Base-by-base conservation (phyloP, 1,140 invertebrate genomes). In the Prorops nasuta region DNA sequence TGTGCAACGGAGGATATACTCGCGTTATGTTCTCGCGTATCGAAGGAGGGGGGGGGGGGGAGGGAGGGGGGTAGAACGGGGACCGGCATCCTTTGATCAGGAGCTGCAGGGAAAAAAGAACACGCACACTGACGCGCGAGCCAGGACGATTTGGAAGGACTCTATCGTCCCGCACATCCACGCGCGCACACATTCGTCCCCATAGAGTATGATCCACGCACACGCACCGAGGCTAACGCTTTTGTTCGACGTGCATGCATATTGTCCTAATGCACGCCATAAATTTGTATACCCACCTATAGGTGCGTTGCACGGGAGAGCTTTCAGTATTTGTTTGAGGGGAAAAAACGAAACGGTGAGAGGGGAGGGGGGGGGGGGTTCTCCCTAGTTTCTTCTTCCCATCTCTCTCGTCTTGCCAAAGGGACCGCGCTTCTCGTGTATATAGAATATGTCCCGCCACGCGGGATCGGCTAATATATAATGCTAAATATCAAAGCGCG, bases 201-300 rank as follows among this genome's bases (percentile, higher is more conserved):
- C n/a, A n/a, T n/a, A n/a, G n/a, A n/a, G n/a, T n/a, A n/a, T n/a
- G n/a, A n/a, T n/a, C n/a, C 17, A 18, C 34, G 17, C 46, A 24
- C 19, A 15, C 46, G 3, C 40, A 47, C 20, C 17, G 39, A 44
- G 24, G 44, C 15, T 35, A 28, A 28, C 21, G 56, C 53, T 60
- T 62, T 62, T 62, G 58, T 62, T 52, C 54, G 47, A n/a, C 54
- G 49, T 47, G 59, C 54, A 44, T 49, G 55, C 58, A 62, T 57
- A 63, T 63, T 61, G 60, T 63, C 58, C 60, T 54, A 61, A 47
- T 61, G 55, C 55, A 61, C 55, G 51, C 58, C 39, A 61, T 61
- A 61, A 63, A 63, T 63, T 63, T 46, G 60, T 61, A 58, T 48
- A 49, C 49, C 47, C 42, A 22, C 21, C n/a, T 37, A 18, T 15